These are phyloP conservation scores for Drosophila paulistorum DNA, from an alignment of 1,140 invertebrate genomes.

Conservation along the genomic window DNA sequence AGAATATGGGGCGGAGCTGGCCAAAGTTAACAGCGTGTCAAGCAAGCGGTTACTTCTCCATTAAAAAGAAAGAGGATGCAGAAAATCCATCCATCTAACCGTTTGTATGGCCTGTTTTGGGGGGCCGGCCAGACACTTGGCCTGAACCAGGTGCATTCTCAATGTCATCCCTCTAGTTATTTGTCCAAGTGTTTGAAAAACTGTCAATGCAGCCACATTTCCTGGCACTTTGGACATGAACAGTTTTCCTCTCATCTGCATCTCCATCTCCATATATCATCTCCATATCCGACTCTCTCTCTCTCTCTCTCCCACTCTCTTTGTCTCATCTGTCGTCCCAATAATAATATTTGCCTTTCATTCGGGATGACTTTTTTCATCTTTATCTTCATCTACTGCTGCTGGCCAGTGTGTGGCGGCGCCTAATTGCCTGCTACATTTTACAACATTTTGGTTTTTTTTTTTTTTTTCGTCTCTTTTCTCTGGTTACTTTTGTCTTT, in stretches of 20 bases:
- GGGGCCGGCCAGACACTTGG: background rate
- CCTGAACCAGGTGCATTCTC: conserved; percentile 24
- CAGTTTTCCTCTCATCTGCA: background rate
- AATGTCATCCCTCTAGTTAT: conserved; percentile 41
- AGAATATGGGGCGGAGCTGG: conserved; percentile 24
- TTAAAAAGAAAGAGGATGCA: conserved; percentile 3
- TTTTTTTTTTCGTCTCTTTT: background rate
- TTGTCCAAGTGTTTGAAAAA: conserved; percentile 43
- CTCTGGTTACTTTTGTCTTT: background rate
- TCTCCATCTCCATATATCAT: background rate
- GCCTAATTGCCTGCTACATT: conserved; percentile 60
- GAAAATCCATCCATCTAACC: conserved; percentile 22
- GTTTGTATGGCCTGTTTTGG: background rate
- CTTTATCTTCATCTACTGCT: background rate
- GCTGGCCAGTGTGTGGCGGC: conserved; percentile 22
- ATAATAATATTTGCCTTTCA: conserved; percentile 68
- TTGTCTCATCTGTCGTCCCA: conserved; percentile 28
- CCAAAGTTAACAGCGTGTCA: conserved; percentile 56
- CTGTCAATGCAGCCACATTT: conserved; percentile 27
- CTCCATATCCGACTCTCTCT: background rate
- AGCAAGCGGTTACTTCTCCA: conserved; percentile 44
- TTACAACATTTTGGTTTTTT: conserved; percentile 30
- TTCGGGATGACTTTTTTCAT: conserved; percentile 27
- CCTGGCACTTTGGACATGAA: conserved; percentile 15
- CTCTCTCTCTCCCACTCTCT: background rate